Conservation (phyloP, 2,888 invertebrate genomes). For the Thera britannica region DNA sequence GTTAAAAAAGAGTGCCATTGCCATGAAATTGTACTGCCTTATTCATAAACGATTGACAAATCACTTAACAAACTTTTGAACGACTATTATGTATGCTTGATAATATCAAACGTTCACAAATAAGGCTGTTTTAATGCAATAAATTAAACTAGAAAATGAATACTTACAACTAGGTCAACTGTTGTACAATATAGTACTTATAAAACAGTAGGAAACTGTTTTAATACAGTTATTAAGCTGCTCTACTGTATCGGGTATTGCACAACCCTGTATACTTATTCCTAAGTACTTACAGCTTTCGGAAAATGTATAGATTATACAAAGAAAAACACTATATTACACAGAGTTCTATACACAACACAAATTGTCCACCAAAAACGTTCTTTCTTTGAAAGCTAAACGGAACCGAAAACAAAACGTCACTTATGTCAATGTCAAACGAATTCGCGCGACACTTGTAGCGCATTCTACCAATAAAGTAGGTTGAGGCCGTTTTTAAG, state of each 20-base stretch:
- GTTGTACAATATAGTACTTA: conserved; percentile 6
- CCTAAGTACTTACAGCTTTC: conserved; percentile 16
- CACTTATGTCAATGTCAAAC: conserved; percentile 42
- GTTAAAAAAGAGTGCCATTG: neutral
- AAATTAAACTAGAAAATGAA: conserved; percentile 5
- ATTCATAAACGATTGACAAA: neutral
- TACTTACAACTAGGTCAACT: conserved; percentile 13
- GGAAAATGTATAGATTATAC: conserved; percentile 17
- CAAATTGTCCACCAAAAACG: conserved; percentile 7
- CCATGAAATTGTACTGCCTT: neutral
- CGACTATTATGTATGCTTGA: neutral
- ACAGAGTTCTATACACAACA: conserved; percentile 3
- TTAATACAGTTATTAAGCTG: conserved; percentile 22
- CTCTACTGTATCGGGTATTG: conserved; percentile 32
- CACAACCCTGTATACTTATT: conserved; percentile 34
- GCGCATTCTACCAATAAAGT: neutral
- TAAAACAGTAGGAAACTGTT: conserved; percentile 14
- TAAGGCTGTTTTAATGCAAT: neutral
- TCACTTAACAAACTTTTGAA: neutral
- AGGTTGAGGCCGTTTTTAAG: neutral
- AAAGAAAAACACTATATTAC: conserved; percentile 14
- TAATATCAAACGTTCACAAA: neutral
- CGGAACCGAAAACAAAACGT: conserved; percentile 37
- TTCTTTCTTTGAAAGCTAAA: neutral
- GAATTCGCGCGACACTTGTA: conserved; percentile 12